phyloP scores from a whole-genome alignment of 2,888 invertebrate genomes.

The Plebejus argus region DNA sequence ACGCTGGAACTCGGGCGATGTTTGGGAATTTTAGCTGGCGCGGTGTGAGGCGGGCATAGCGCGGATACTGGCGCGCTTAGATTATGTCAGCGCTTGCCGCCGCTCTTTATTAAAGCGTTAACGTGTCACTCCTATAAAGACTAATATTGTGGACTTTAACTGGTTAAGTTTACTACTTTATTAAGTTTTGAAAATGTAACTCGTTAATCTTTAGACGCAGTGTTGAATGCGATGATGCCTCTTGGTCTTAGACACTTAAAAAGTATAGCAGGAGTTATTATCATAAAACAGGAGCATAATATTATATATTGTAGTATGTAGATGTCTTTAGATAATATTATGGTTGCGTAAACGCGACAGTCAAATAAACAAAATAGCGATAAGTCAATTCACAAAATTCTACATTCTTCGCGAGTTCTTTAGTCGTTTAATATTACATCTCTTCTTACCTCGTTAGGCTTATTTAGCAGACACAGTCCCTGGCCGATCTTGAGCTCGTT shows the following conservation, averaged over 20 bases:
- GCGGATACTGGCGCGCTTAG: conserved; percentile 13
- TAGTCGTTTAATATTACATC: no score
- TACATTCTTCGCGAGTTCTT: no score
- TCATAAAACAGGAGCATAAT: no score
- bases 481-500: conserved; percentile 92
- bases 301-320: no score
- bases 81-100: conserved; percentile 19
- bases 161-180: background rate
- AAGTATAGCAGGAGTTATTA: no score
- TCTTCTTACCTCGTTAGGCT: conserved; percentile 90
- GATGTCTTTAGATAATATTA: no score
- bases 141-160: background rate
- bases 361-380: no score
- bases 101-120: conserved; percentile 5
- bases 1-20: conserved; percentile 27
- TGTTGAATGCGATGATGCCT: background rate
- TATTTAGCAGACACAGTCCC: conserved; percentile 95
- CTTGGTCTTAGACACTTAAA: no score
- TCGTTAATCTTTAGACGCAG: background rate
- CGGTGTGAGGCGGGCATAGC: conserved; percentile 28
- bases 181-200: background rate
- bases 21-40: conserved; percentile 21
- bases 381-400: no score
- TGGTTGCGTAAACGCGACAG: no score
- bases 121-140: background rate